Evolutionary conservation across 2,113 vertebrate genomes (phyloP), one percentile per base, ranked within the genome.

Genomic region (Chinchilla lanigera): DNA sequence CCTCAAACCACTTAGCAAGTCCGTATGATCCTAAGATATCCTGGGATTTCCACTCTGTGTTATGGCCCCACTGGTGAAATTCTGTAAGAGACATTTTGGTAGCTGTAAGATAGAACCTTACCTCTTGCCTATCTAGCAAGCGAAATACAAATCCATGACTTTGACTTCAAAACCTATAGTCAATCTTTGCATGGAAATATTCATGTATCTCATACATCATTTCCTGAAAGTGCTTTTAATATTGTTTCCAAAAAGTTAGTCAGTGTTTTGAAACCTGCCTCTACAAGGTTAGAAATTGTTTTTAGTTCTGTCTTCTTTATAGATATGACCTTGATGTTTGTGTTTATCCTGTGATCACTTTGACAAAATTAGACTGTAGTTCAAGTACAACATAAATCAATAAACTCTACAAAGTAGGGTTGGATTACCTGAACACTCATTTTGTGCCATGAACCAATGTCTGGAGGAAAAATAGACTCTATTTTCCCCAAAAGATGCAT

Each of bases 381-480:
- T 97, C 91, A 97, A 41, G 47, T 86, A 80, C 63, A 82, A 90
- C 58, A 58, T 93, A 95, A 98, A 98, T 98, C 93, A 97, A 97
- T 98, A 97, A 97, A 85, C 1, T 2, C 35, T 93, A 96, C 95
- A 96, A 97, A 97, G 75, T 95, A 5, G 26, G 58, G 52, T 93
- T 96, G 90, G 83, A n/a, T 97, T 97, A 54, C 97, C 20, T 69
- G 90, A 97, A 83, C 87, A 93, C 38, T 92, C 60, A 84, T 97
- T 96, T 98, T 95, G 94, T 97, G 82, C 85, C 9, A 47, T 47
- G 41, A 65, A 93, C 80, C 41, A 86, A 92, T 7, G 56, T 7
- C 33, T 75, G 35, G 11, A 56, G 85, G 77, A 91, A 95, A 96
- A 98, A 97, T 54, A 94, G 44, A 96, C 35, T 16, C 19, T 47